These are phyloP conservation scores for Abrostola tripartita DNA, from an alignment of 2,888 invertebrate species.

Conservation along the genomic window DNA sequence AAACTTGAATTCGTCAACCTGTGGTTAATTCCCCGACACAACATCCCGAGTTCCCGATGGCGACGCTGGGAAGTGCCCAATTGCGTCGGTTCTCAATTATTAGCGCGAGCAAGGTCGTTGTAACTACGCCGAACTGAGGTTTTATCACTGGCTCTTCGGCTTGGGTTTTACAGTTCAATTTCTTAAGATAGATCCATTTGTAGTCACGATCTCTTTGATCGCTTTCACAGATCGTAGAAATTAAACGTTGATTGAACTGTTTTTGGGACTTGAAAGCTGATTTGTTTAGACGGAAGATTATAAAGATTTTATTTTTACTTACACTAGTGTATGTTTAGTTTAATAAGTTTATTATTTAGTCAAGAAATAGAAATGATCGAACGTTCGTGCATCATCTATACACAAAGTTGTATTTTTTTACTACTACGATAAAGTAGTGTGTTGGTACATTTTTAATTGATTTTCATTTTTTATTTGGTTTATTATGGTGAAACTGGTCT, in stretches of 20 bases:
- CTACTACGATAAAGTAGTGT: neutral
- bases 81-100: slow-evolving; percentile 71
- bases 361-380: slow-evolving; percentile 24
- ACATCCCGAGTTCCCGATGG: slow-evolving; percentile 39
- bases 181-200: slow-evolving; percentile 46
- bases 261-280: slow-evolving; percentile 41
- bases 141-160: slow-evolving; percentile 30
- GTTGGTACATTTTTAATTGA: slow-evolving; percentile 2
- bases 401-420: slow-evolving; percentile 10
- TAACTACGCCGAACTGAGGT: slow-evolving; percentile 40
- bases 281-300: slow-evolving; percentile 43
- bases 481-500: slow-evolving; percentile 18
- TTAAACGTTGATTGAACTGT: slow-evolving; percentile 42
- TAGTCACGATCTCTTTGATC: slow-evolving; percentile 52
- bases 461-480: slow-evolving; percentile 11
- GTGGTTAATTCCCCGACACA: slow-evolving; percentile 43
- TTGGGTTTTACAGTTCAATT: slow-evolving; percentile 51
- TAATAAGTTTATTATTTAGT: slow-evolving; percentile 19
- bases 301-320: slow-evolving; percentile 30
- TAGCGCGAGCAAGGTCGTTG: slow-evolving; percentile 67
- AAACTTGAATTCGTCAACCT: slow-evolving; percentile 48
- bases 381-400: neutral
- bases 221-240: slow-evolving; percentile 34
- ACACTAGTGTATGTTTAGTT: slow-evolving; percentile 35
- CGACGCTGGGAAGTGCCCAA: slow-evolving; percentile 62